These are phyloP conservation scores for Huso huso DNA, from an alignment of 2,797 vertebrate species.

Conservation along the genomic window DNA sequence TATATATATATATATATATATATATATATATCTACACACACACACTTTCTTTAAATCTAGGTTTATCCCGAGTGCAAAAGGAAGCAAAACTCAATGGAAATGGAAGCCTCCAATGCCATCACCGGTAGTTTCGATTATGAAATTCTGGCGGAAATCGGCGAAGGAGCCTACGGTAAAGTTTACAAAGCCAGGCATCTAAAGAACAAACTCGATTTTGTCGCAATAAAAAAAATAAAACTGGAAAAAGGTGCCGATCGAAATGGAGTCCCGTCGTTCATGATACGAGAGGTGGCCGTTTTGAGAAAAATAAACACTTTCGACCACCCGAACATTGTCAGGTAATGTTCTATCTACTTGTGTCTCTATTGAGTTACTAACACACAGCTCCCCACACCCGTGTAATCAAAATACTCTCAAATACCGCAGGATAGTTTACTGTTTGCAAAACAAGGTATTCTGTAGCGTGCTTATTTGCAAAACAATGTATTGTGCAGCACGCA, in stretches of 20 bases:
- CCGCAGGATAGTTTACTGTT: too few relatives aligned
- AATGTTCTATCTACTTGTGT: neutral
- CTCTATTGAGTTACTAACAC: too few relatives aligned
- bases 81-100: too few relatives aligned
- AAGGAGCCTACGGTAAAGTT: conserved; percentile 55
- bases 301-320: conserved; percentile 49
- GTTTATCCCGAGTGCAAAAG: too few relatives aligned
- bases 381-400: too few relatives aligned
- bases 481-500: too few relatives aligned
- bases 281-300: conserved; percentile 65
- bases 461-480: too few relatives aligned
- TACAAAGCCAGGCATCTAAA: conserved; percentile 55
- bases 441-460: neutral
- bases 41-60: too few relatives aligned
- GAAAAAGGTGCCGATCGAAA: conserved; percentile 19
- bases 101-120: too few relatives aligned
- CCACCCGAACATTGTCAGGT: conserved; percentile 64
- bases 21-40: too few relatives aligned
- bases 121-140: conserved; percentile 39
- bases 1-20: too few relatives aligned
- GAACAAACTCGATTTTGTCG: conserved; percentile 49
- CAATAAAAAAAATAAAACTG: conserved; percentile 58
- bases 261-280: conserved; percentile 57
- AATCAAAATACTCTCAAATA: too few relatives aligned
- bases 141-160: conserved; percentile 51